Base-by-base conservation (phyloP, 2,113 vertebrate species). In the Sinocyclocheilus maitianheensis region DNA sequence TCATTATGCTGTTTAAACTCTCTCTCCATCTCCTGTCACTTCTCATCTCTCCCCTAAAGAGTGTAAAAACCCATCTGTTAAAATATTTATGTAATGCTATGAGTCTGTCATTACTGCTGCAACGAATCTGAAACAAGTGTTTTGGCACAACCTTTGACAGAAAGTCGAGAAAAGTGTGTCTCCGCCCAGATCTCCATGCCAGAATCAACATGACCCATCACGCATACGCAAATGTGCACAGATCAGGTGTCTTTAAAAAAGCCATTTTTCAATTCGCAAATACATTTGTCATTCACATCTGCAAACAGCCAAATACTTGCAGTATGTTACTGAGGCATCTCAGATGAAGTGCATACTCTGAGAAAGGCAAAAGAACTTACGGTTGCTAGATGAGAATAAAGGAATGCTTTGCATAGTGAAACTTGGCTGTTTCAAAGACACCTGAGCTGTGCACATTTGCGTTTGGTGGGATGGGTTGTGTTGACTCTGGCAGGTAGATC, bases 11-110 rank as follows among this genome's bases (percentile, higher is more conserved):
- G 65, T 86, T 86, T 84, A 75, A 86, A 53, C 43, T 84, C 40
- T 84, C 62, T 60, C 74, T 79, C 65, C 40, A 48, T 72, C 48
- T 53, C 48, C 69, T 43, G 82, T 84, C 51, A 55, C 46, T 69
- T 78, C n/a, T 63, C 40, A 63, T 74, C 40, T 46, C 62, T 60
- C 46, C 16, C 48, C 6, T 63, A 46, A 71, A 63, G 55, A 81
- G 43, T 71, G 51, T 81, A 37, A 62, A 75, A 76, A 43, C 76
- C 79, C 84, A 87, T 83, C 88, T 88, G 80, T 60, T 86, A 74
- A 88, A 88, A 83, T 77, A 84, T 83, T 88, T 84, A 46, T 3
- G 83, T 78, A 74, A 53, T n/a, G 37, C 78, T 79, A 51, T 83
- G 84, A 77, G 51, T 53, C 84, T 81, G 60, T 81, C 74, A 9